phyloP scores from a whole-genome alignment of 2,113 vertebrate genomes.

The Rhynchomys soricoides region DNA sequence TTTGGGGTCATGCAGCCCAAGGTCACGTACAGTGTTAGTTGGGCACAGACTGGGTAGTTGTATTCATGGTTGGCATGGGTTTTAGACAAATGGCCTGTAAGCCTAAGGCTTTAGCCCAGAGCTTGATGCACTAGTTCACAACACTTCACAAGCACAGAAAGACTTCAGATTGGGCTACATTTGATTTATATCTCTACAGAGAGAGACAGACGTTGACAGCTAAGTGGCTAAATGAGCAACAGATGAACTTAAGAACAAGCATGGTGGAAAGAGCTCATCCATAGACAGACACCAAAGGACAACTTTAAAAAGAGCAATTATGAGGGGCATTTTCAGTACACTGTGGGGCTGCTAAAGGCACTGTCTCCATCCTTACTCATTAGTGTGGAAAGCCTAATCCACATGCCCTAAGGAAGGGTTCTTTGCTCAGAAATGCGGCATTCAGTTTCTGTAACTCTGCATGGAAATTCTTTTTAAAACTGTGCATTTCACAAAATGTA shows the following conservation, averaged over 20 bases:
- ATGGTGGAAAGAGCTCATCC: neutral
- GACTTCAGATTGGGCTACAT: neutral
- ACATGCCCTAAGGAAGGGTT: conserved; percentile 66
- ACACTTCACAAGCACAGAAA: neutral
- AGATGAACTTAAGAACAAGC: neutral
- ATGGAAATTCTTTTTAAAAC: conserved; percentile 75
- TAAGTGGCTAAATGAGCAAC: conserved; percentile 65
- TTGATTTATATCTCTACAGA: neutral
- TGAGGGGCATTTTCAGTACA: conserved; percentile 51
- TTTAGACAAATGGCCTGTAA: conserved; percentile 18
- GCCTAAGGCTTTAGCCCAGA: neutral
- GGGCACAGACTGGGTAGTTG: conserved; percentile 22
- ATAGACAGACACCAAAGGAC: conserved; percentile 34
- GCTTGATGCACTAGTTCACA: neutral
- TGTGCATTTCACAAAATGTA: conserved; percentile 66
- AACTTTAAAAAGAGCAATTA: conserved; percentile 63
- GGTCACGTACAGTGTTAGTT: neutral
- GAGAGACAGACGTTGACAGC: neutral
- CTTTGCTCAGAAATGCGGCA: conserved; percentile 71
- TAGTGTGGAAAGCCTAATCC: conserved; percentile 73
- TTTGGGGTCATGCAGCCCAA: neutral
- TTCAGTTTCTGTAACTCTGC: conserved; percentile 70
- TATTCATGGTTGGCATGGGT: neutral
- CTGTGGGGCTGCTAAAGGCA: conserved; percentile 61
- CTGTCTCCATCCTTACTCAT: conserved; percentile 46